Evolutionary conservation across 1,140 invertebrate genomes (phyloP).

Genomic region (Vanessa tameamea): DNA sequence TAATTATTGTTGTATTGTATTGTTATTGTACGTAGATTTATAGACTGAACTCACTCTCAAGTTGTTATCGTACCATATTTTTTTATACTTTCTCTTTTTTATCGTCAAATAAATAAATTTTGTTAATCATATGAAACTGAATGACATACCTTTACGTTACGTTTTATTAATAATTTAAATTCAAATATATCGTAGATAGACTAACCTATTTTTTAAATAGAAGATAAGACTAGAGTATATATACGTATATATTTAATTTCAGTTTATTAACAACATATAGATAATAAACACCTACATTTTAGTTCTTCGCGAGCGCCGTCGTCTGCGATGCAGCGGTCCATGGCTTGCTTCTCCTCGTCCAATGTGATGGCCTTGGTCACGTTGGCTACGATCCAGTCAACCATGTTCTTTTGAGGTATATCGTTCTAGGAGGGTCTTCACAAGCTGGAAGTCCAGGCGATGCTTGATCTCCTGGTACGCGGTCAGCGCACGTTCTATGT

Average conservation of each 20-base stretch:
- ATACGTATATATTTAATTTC: constrained; percentile 23
- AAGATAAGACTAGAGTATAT: constrained; percentile 30
- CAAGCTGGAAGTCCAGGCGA: constrained; percentile 95
- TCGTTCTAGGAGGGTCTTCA: constrained; percentile 89
- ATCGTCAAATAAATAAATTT: too few relatives aligned
- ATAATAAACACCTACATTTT: constrained; percentile 38
- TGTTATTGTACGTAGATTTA: too few relatives aligned
- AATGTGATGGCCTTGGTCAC: constrained; percentile 94
- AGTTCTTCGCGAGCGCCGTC: constrained; percentile 82
- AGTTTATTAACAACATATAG: constrained; percentile 37
- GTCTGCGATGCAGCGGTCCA: constrained; percentile 94
- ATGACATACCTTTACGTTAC: too few relatives aligned
- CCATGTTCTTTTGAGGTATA: constrained; percentile 95
- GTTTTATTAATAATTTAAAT: too few relatives aligned
- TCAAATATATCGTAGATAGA: too few relatives aligned
- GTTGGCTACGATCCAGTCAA: constrained; percentile 93
- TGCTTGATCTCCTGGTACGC: constrained; percentile 91
- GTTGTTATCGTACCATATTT: too few relatives aligned
- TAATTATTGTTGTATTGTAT: too few relatives aligned
- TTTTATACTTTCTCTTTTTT: too few relatives aligned
- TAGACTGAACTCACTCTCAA: too few relatives aligned
- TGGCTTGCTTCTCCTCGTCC: constrained; percentile 94
- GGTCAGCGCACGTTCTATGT: constrained; percentile 88
- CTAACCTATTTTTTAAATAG: background rate
- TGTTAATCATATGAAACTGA: too few relatives aligned